Percentiles rank a stretch among this genome's conserved stretches.
Evolutionary conservation across 2,797 vertebrate genomes (phyloP).

Genomic region (Enteromius argenteus): DNA sequence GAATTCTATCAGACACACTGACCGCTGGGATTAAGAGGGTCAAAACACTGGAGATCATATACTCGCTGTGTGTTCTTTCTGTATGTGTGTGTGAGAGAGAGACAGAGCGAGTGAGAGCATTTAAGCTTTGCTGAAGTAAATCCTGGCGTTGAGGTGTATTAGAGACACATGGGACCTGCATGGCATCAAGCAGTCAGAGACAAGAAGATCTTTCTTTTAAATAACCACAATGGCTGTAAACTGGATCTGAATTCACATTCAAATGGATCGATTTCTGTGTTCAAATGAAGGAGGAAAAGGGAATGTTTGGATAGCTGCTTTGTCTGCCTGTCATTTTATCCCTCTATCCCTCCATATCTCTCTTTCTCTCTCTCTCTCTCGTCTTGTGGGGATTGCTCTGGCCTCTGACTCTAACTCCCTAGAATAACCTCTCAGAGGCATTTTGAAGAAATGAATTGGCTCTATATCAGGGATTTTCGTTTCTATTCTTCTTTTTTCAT

Average conservation of each 20-base stretch:
- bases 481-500: constrained; percentile 65
- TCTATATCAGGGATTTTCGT: constrained; percentile 81
- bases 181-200: background rate
- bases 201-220: constrained; percentile 29
- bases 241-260: constrained; percentile 50
- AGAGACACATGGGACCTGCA: constrained; percentile 36
- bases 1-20: constrained; percentile 99
- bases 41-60: constrained; percentile 97
- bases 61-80: constrained; percentile 73
- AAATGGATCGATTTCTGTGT: constrained; percentile 46
- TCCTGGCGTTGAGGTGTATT: constrained; percentile 32
- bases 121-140: constrained; percentile 38
- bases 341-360: constrained; percentile 19
- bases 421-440: constrained; percentile 88
- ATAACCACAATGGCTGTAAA: constrained; percentile 29
- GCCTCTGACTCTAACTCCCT: constrained; percentile 72
- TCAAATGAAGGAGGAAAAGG: constrained; percentile 38
- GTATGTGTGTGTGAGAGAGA: constrained; percentile 37
- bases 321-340: constrained; percentile 74
- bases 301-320: constrained; percentile 66
- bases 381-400: constrained; percentile 59
- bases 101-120: constrained; percentile 21
- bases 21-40: constrained; percentile 99
- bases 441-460: constrained; percentile 85
- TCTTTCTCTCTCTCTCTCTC: constrained; percentile 31